Evolutionary conservation across 35 echinoderm and acorn worm species (phyloP).

Genomic region (Stichopus chloronotus): DNA sequence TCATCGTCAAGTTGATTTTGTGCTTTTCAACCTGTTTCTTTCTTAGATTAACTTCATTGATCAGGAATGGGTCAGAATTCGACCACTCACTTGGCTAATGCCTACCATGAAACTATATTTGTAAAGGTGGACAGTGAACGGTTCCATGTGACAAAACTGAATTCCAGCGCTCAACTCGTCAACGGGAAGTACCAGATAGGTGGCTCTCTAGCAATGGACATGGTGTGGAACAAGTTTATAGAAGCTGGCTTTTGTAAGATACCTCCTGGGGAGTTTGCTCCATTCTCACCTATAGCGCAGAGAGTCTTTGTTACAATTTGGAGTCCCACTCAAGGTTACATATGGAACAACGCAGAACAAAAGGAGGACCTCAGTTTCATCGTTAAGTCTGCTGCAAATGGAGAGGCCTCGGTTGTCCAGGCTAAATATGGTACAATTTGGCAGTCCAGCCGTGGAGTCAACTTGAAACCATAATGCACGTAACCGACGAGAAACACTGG

Average conservation of each 20-base stretch:
- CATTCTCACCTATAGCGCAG: background rate
- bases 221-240: background rate
- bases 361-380: background rate
- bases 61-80: background rate
- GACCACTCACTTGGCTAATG: conserved; percentile 15
- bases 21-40: too few relatives aligned
- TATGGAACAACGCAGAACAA: background rate
- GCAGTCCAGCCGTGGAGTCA: background rate
- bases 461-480: too few relatives aligned
- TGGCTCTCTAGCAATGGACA: background rate
- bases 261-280: background rate
- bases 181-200: background rate
- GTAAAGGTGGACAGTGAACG: background rate
- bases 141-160: background rate
- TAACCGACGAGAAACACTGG: too few relatives aligned
- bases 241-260: background rate
- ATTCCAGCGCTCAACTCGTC: background rate
- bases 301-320: background rate
- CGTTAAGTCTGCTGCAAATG: background rate
- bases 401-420: background rate
- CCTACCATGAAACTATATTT: background rate
- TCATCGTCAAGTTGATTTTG: too few relatives aligned
- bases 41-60: too few relatives aligned
- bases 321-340: background rate
- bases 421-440: background rate